Base-by-base conservation (phyloP, 2,888 invertebrate genomes). In the Leptinotarsa juncta region DNA sequence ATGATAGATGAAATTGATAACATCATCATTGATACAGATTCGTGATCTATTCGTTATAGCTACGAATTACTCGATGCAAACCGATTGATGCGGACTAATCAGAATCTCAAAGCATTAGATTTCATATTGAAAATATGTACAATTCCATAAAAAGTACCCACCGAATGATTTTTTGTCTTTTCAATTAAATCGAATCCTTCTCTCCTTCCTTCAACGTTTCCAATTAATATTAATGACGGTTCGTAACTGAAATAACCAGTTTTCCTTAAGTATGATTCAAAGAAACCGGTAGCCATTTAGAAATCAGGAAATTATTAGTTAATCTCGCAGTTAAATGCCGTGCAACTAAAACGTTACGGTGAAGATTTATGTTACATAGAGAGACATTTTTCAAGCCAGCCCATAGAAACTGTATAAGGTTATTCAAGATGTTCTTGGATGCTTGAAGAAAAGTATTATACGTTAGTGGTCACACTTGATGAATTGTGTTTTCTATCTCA, bases 281-380 rank as follows among this genome's bases (percentile, higher is more conserved):
- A 60, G 50, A 69, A 73, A 73, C 73, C 66, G 55, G 73, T 73
- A 53, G 70, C 66, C 57, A 70, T 73, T 71, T 49, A 49, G 66
- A 69, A 70, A 70, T 65, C 67, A 70, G 73, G 70, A 73, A 73
- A 73, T 73, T 70, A 70, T 73, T 65, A 70, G 55, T 55, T 65
- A 72, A 72, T 62, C 72, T 67, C 14, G 51, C 49, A n/a, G 32
- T 4, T 69, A 14, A 53, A 69, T 69, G 20, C 69, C 57, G 23
- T 26, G n/a, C 18, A 69, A 69, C 42, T 69, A 69, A n/a, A n/a
- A 57, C 57, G 69, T 69, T 57, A 57, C 57, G 12, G 57, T 20
- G 26, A 57, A 57, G 57, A 62, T 62, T 62, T 62, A 62, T 62
- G 62, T 62, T 32, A 42, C 32, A 62, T 42, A 32, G n/a, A 42